phyloP scores from a whole-genome alignment of 2,113 vertebrate species.

The Gopherus flavomarginatus region DNA sequence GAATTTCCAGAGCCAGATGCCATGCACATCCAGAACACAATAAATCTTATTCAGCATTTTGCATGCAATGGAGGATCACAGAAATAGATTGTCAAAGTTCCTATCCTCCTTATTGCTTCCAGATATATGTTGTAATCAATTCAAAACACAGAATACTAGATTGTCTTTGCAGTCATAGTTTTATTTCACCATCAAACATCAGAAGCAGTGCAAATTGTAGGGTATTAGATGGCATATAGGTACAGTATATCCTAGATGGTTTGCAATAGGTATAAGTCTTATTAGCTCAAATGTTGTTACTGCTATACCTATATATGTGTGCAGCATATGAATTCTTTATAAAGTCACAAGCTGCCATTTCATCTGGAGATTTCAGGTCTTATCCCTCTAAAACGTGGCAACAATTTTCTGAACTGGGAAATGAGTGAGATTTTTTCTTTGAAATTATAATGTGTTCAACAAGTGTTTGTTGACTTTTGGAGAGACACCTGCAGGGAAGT shows the following conservation, averaged over 20 bases:
- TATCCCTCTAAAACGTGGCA: slow-evolving; percentile 3
- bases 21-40: accelerated
- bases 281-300: slow-evolving; percentile 31
- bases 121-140: not conserved
- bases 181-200: not conserved
- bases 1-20: not conserved
- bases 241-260: slow-evolving; percentile 37
- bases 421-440: slow-evolving; percentile 9
- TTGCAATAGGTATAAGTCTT: slow-evolving; percentile 28
- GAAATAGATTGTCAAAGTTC: not conserved
- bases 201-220: slow-evolving; percentile 9
- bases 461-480: slow-evolving; percentile 46
- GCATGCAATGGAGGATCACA: not conserved
- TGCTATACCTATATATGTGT: not conserved
- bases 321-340: not conserved
- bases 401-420: not conserved
- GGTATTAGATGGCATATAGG: not conserved
- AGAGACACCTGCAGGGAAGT: not conserved
- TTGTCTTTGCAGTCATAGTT: not conserved
- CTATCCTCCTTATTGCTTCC: not conserved
- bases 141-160: not conserved
- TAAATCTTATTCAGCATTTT: not conserved
- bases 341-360: not conserved
- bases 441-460: not conserved
- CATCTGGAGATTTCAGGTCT: slow-evolving; percentile 21